phyloP scores from a whole-genome alignment of 2,888 invertebrate species.

The Ormia ochracea region DNA sequence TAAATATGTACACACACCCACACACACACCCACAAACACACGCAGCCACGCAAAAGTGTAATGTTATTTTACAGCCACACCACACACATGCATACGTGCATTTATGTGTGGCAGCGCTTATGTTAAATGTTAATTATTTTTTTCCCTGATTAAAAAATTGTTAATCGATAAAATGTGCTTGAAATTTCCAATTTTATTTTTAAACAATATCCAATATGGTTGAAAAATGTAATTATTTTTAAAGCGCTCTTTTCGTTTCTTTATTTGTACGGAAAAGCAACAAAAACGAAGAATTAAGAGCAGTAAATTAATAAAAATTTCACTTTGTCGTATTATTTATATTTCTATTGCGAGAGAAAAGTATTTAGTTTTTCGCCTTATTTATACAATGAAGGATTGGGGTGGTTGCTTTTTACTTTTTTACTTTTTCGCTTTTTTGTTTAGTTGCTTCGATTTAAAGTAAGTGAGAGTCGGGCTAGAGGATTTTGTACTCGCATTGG shows the following conservation, averaged over 20 bases:
- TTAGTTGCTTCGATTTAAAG: slow-evolving; percentile 1
- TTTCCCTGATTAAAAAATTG: not conserved
- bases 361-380: slow-evolving; percentile 38
- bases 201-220: slow-evolving; percentile 2
- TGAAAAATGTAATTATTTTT: slow-evolving; percentile 36
- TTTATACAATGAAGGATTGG: slow-evolving; percentile 41
- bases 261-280: slow-evolving; percentile 42
- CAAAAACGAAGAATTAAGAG: slow-evolving; percentile 36
- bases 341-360: slow-evolving; percentile 45
- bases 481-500: slow-evolving; percentile 38
- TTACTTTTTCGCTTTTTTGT: slow-evolving; percentile 41
- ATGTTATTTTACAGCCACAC: too few relatives aligned
- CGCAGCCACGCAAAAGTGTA: too few relatives aligned
- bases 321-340: slow-evolving; percentile 52
- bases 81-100: not conserved
- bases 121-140: not conserved
- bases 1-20: too few relatives aligned
- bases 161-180: slow-evolving; percentile 1
- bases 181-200: not conserved
- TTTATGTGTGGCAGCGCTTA: slow-evolving; percentile 37
- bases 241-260: slow-evolving; percentile 19
- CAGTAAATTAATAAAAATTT: slow-evolving; percentile 45
- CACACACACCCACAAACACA: not conserved
- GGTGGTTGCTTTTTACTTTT: slow-evolving; percentile 62
- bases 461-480: slow-evolving; percentile 50